Base-by-base conservation (phyloP, 2,797 vertebrate genomes). In the Anguilla marmorata region DNA sequence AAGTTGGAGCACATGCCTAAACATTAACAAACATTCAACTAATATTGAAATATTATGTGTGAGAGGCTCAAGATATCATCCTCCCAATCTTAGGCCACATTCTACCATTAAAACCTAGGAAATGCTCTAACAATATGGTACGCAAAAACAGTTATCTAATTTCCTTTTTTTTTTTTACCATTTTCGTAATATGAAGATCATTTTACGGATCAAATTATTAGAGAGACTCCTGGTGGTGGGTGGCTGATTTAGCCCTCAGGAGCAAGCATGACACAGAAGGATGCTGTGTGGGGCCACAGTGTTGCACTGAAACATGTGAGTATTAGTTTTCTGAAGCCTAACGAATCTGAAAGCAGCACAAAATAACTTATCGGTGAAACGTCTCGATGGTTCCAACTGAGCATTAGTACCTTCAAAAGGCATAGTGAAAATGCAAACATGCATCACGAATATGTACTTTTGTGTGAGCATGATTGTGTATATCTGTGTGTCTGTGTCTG, bases 401-500 rank as follows among this genome's bases (percentile, higher is more conserved):
- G 24, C 27, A 72, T 37, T 76, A 41, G 16, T 14, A 5, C 16
- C 14, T 37, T 16, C 24, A 37, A 33, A 19, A 76, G 6, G 2
- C 30, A 41, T 76, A 30, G 9, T 72, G 27, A 33, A 69, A 33
- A 72, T 30, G 24, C 66, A 63, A 2, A 63, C n/a, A 30, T 69
- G 66, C 54, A 56, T 56, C 7, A n/a, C 24, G 24, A 27, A 74
- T 74, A 33, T 74, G 69, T 33, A 16, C 30, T 9, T 37, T 33
- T 74, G 27, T 33, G n/a, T 74, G 30, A 74, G 30, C 69, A 50
- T 66, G 30, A 27, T 11, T 37, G n/a, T 33, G 52, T 85, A n/a
- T 85, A 37, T 85, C 27, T 85, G 54, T 85, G 50, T 60, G 54
- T 85, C 12, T 60, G 54, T 54, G 45, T n/a, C 45, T 60, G 58